These are phyloP conservation scores for Taenaris catops DNA, from an alignment of 2,888 invertebrate genomes.

Conservation along the genomic window DNA sequence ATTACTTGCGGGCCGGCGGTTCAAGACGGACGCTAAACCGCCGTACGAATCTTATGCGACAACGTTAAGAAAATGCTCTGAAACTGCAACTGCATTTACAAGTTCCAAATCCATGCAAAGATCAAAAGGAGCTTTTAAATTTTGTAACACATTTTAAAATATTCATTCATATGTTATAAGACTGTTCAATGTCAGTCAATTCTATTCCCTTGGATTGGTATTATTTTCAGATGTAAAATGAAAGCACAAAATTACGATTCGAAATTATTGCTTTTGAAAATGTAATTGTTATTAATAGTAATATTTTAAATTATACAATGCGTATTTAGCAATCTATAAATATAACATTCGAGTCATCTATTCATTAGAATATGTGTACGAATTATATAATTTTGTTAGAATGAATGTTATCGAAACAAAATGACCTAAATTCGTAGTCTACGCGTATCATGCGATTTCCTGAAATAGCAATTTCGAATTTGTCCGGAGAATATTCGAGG, in stretches of 20 bases:
- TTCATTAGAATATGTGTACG: too few relatives aligned
- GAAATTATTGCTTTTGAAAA: too few relatives aligned
- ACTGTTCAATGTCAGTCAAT: too few relatives aligned
- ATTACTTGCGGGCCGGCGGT: slow-evolving; percentile 63
- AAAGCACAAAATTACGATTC: too few relatives aligned
- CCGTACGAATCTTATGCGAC: slow-evolving; percentile 39
- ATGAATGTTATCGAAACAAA: too few relatives aligned
- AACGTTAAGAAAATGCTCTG: slow-evolving; percentile 43
- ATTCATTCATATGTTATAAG: slow-evolving; percentile 1
- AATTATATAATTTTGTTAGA: too few relatives aligned
- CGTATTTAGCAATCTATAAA: too few relatives aligned
- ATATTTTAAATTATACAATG: too few relatives aligned
- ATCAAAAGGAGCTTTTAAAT: slow-evolving; percentile 25
- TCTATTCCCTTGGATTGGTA: too few relatives aligned
- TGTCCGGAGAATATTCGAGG: slow-evolving; percentile 49
- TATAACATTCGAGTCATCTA: too few relatives aligned
- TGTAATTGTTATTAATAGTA: too few relatives aligned
- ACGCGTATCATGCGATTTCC: slow-evolving; percentile 34
- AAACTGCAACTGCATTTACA: slow-evolving; percentile 33
- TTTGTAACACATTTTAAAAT: slow-evolving; percentile 27
- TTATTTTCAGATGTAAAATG: too few relatives aligned
- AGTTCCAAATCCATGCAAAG: slow-evolving; percentile 22
- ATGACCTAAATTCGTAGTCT: not conserved
- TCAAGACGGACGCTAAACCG: slow-evolving; percentile 29
- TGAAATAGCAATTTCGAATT: slow-evolving; percentile 41